These are phyloP conservation scores for Eleutherodactylus coqui DNA, from an alignment of 2,797 vertebrate genomes.

Conservation along the genomic window DNA sequence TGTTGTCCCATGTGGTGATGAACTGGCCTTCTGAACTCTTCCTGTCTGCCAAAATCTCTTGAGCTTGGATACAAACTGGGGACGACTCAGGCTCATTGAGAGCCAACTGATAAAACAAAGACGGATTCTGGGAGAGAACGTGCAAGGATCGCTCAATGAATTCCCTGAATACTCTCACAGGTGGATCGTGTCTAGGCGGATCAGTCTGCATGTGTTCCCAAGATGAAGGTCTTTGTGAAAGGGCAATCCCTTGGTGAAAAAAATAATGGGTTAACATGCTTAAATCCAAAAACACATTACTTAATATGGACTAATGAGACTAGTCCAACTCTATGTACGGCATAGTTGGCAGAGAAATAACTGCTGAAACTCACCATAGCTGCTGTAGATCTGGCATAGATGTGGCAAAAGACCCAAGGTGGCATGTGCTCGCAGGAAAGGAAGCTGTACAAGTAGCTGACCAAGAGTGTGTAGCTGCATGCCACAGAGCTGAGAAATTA, in stretches of 20 bases:
- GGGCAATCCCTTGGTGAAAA: neutral
- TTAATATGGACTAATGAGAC: neutral
- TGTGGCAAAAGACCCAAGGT: slow-evolving; percentile 76
- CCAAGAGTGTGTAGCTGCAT: slow-evolving; percentile 71
- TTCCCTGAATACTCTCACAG: slow-evolving; percentile 68
- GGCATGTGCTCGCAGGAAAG: slow-evolving; percentile 81
- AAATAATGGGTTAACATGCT: neutral
- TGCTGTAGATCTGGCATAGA: slow-evolving; percentile 77
- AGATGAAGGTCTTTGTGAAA: neutral
- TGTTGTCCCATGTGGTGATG: slow-evolving; percentile 74
- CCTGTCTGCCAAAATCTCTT: slow-evolving; percentile 65
- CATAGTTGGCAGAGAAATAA: neutral
- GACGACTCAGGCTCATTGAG: slow-evolving; percentile 76
- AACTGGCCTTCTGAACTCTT: neutral
- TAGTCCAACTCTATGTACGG: neutral
- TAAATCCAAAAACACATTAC: neutral
- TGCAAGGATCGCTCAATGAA: slow-evolving; percentile 79
- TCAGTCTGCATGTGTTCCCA: neutral
- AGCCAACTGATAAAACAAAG: slow-evolving; percentile 84
- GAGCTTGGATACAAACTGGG: slow-evolving; percentile 76
- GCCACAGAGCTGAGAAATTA: slow-evolving; percentile 74
- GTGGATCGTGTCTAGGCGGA: neutral
- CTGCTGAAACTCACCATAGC: slow-evolving; percentile 73
- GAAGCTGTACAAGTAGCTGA: slow-evolving; percentile 79
- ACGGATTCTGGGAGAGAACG: slow-evolving; percentile 79